Base-by-base conservation (phyloP, 2,888 invertebrate genomes). In the Drosophila differens region DNA sequence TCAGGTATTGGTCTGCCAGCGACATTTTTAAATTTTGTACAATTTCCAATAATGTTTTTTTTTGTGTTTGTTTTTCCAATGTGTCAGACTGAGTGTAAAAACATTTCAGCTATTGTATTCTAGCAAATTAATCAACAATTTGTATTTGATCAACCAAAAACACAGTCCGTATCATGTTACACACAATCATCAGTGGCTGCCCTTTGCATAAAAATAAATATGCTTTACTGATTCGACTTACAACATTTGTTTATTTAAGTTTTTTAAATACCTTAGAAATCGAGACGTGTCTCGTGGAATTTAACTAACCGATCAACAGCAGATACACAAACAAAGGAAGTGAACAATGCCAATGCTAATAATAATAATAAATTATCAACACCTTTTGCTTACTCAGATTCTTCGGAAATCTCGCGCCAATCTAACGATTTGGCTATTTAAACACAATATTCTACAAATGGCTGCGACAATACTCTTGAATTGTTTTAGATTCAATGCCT, bases 291-390 rank as follows among this genome's bases (percentile, higher is more conserved):
- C 41, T 59, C 19, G 16, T 39, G 60, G 71, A 64, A 64, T 65
- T 65, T 22, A 44, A 58, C 28, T 51, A 53, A 35, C 33, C 32
- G 58, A 52, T 70, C 63, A 52, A 35, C 55, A 60, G 55, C 35
- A 67, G n/a, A 62, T 16, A 33, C 51, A 70, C 58, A 73, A 62
- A 81, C 83, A 85, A 83, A 72, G 61, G 61, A n/a, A 52, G 33
- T 41, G 52, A 72, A 78, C 81, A 84, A 85, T 83, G 81, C 70
- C 62, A 66, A 62, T 66, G 87, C 74, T 87, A 84, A 85, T 87
- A 81, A 86, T 76, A 77, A 82, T 82, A 87, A 89, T 85, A 85
- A 85, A 80, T 87, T 85, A 87, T 85, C 72, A 74, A 70, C 88
- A 89, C 82, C 90, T 85, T 74, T 74, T 62, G 75, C 65, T 67